Base-by-base conservation (phyloP, 2,888 invertebrate genomes). In the Euzetes globulus region DNA sequence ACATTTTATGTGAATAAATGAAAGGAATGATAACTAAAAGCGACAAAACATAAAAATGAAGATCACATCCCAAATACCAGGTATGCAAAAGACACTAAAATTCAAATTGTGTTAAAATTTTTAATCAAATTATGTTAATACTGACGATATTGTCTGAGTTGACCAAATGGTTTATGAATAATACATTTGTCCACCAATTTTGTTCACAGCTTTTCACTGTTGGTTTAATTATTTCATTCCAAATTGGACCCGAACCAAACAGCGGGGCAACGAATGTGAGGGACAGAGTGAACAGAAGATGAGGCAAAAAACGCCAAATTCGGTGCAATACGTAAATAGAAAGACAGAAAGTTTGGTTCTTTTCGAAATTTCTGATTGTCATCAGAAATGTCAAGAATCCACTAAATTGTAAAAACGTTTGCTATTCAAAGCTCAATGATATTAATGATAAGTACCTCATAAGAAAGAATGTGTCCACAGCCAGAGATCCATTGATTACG, bases 51-150 rank as follows among this genome's bases (percentile, higher is more conserved):
- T 58, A 73, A n/a, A 73, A 74, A 41, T 73, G 73, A 45, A 76
- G 50, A 33, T 76, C 76, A 45, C 47, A 73, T n/a, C 68, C 22
- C n/a, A 76, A 29, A 37, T 71, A 76, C 76, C 76, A 76, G 13
- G 76, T 55, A 47, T 75, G 76, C 27, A 73, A 45, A 0, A 55
- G 45, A 60, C 76, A 76, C 47, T 47, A 13, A 17, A 47, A 17
- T 3, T 33, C 33, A 33, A 11, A 47, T 9, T 47, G 13, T 3
- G 17, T 9, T 17, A 9, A 47, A 17, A 47, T 17, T 9, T 9
- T 11, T 47, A n/a, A n/a, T n/a, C n/a, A n/a, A n/a, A n/a, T n/a
- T n/a, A n/a, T n/a, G n/a, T n/a, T n/a, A n/a, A n/a, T 11, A 47
- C 47, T 47, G 47, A 47, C 47, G 3, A 65, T 65, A 29, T 55